Conservation (phyloP, 2,113 vertebrate species). For the Tachysurus fulvidraco region DNA sequence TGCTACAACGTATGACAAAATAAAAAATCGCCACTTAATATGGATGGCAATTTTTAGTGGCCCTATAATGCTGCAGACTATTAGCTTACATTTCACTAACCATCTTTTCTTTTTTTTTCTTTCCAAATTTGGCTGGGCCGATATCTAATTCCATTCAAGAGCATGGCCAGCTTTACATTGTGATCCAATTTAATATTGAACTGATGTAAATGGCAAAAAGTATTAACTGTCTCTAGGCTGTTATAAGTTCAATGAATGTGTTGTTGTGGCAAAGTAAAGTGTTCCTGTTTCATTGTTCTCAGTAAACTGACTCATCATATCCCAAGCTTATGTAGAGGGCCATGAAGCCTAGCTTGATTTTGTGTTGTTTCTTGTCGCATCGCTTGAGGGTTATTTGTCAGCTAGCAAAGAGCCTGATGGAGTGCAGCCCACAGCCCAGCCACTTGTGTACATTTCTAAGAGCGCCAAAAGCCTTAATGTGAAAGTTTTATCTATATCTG, state of each 20-base stretch:
- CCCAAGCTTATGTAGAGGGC: constrained; percentile 38
- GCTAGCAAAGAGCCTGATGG: constrained; percentile 77
- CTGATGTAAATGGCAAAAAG: constrained; percentile 56
- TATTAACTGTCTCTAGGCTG: constrained; percentile 56
- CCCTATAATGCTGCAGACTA: constrained; percentile 99
- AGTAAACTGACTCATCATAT: constrained; percentile 47
- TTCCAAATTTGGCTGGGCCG: constrained; percentile 75
- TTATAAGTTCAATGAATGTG: constrained; percentile 55
- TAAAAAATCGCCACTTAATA: constrained; percentile 87
- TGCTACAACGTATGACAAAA: constrained; percentile 83
- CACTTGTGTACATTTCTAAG: constrained; percentile 86
- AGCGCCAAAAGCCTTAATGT: constrained; percentile 97
- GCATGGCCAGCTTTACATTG: constrained; percentile 71
- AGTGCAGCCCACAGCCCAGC: constrained; percentile 78
- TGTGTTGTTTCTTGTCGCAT: constrained; percentile 57
- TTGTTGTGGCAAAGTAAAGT: constrained; percentile 58
- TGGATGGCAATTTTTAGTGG: constrained; percentile 97
- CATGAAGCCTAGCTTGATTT: constrained; percentile 49
- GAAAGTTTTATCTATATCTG: constrained; percentile 83
- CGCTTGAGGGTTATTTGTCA: constrained; percentile 74
- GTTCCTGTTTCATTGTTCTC: constrained; percentile 52
- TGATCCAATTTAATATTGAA: constrained; percentile 58
- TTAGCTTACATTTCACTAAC: constrained; percentile 90
- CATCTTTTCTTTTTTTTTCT: constrained; percentile 68
- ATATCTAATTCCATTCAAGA: constrained; percentile 72